A percentile compares a stretch with the other conserved stretches of the same genome.
Evolutionary conservation across 2,888 invertebrate species (phyloP).

Genomic region (Euplexia lucipara): DNA sequence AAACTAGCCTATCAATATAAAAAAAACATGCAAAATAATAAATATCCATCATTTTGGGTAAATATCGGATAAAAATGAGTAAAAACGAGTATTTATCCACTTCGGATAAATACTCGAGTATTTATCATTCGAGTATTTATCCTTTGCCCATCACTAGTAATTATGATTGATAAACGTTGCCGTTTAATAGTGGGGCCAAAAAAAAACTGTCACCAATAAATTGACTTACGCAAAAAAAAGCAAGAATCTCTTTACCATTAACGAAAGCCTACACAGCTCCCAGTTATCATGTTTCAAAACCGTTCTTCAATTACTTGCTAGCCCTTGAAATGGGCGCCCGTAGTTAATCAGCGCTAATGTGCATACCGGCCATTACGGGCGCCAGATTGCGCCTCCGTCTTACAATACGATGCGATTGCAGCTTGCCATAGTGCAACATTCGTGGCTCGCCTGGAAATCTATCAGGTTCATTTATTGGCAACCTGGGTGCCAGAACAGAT

Average conservation of each 20-base stretch:
- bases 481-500: neutral
- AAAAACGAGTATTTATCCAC: too few relatives aligned
- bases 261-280: neutral
- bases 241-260: neutral
- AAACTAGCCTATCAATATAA: too few relatives aligned
- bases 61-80: too few relatives aligned
- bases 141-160: too few relatives aligned
- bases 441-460: constrained; percentile 19
- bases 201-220: too few relatives aligned
- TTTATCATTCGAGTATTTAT: too few relatives aligned
- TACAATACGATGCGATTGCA: constrained; percentile 48
- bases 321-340: constrained; percentile 53
- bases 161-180: too few relatives aligned
- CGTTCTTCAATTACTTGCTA: constrained; percentile 19
- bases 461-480: constrained; percentile 23
- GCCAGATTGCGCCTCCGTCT: constrained; percentile 63
- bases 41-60: too few relatives aligned
- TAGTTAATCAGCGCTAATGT: constrained; percentile 71
- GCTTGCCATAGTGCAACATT: constrained; percentile 22
- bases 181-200: too few relatives aligned
- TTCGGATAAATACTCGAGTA: too few relatives aligned
- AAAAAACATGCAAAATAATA: too few relatives aligned
- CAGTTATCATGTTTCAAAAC: constrained; percentile 6
- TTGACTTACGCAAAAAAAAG: neutral
- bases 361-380: constrained; percentile 68